Base-by-base conservation (phyloP, 2,113 vertebrate species). In the Acanthisitta chloris region DNA sequence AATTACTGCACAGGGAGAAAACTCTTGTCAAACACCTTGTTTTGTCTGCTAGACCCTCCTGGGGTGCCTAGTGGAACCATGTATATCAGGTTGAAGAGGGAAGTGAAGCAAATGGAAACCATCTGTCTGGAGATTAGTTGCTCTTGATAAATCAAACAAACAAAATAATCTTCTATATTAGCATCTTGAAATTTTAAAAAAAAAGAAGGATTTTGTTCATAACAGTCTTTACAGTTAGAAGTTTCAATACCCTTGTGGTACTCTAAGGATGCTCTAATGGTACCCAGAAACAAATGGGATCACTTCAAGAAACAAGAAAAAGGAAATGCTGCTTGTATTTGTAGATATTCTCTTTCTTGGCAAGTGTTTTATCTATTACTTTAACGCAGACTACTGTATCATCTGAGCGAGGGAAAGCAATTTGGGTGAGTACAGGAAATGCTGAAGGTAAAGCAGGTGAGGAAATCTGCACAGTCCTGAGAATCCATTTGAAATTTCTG, bases 1-100 rank as follows among this genome's bases (percentile, higher is more conserved):
- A 86, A 95, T 88, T 90, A 79, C 36, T 86, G n/a, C 45, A 80
- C 57, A 69, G 43, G 40, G 61, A 95, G 62, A 85, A 82, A 92
- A 72, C 36, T 48, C 48, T 21, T 90, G 85, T 90, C 88, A 64
- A 87, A 87, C 66, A 91, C 65, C 78, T 93, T 81, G 79, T 69
- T 92, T 88, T 61, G 74, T 81, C 66, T 91, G 48, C 23, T 55
- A 57, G 78, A 33, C 9, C 48, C 79, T 79, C 74, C 71, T 45
- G 85, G 49, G 58, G 31, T 86, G 31, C 21, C 5, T 45, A 24
- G 45, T 52, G 45, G 88, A 92, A 70, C 42, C 33, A 34, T 26
- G 40, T 65, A 67, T 90, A 61, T 65, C 40, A 88, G 45, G 28
- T n/a, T 90, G 74, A 82, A 88, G 48, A 90, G 25, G 42, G 25